Percentiles rank a stretch among this genome's conserved stretches.
Evolutionary conservation across 2,113 vertebrate species (phyloP).

Genomic region (Zosterops pallidus): DNA sequence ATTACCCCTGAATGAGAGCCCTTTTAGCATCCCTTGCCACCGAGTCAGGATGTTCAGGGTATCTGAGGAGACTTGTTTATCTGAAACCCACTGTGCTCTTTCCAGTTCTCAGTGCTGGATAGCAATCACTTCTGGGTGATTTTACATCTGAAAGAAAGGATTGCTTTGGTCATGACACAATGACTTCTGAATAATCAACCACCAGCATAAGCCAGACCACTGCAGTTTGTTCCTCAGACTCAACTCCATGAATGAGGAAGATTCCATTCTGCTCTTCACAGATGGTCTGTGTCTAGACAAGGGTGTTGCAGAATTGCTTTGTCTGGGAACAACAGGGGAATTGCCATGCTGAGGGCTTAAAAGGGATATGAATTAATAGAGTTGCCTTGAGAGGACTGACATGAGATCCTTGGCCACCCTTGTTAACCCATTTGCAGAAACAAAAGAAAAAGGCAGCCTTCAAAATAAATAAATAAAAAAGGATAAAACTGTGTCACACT

Average conservation of each 20-base stretch:
- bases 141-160: neutral
- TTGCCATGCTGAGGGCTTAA: neutral
- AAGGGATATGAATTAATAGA: neutral
- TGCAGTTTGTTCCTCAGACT: neutral
- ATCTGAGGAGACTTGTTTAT: neutral
- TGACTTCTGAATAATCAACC: neutral
- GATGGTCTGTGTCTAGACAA: neutral
- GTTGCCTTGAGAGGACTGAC: neutral
- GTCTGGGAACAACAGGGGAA: neutral
- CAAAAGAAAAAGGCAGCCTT: neutral
- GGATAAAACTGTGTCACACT: neutral
- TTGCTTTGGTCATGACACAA: neutral
- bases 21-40: neutral
- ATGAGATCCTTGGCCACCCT: neutral
- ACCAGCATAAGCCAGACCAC: neutral
- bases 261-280: neutral
- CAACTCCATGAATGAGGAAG: neutral
- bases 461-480: neutral
- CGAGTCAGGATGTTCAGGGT: neutral
- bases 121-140: neutral
- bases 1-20: neutral
- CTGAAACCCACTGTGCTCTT: neutral
- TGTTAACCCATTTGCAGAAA: neutral
- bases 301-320: neutral
- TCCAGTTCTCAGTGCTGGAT: neutral